Evolutionary conservation across 2,797 vertebrate genomes (phyloP), one percentile per base, ranked within the genome.

Genomic region (Arctocebus calabarensis): DNA sequence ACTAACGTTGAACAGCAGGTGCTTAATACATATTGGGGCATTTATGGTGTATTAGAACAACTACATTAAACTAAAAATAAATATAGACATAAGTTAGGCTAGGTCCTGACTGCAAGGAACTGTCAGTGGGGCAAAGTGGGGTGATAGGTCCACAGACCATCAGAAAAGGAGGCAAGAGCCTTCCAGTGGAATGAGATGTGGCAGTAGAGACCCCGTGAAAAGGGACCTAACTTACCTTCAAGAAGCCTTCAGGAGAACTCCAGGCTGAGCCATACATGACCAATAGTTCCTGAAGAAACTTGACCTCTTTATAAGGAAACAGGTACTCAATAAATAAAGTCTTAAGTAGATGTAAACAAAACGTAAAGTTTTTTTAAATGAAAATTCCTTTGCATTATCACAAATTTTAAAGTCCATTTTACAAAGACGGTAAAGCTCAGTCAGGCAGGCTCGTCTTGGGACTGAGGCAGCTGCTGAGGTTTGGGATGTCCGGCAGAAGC

Each of bases 241-340:
- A 34, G 16, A 55, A n/a, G 25, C 48, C 93, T 84, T 32, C 29
- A 48, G 68, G 14, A 23, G 32, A 19, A 55, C 20, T 84, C 75
- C 23, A 52, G 23, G 84, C 40, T 71, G 52, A 85, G 22, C 61
- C 29, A 10, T 6, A 23, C 13, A 16, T 32, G 13, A 79, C 27
- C 16, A 59, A 12, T 14, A 88, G 27, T 48, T 22, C 32, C 16
- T 43, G 2, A 88, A 73, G 84, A 84, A 68, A 37, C 2, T 45
- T 13, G 34, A 22, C 1, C 22, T 45, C 20, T 71, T 81, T 87
- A 91, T 27, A 95, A 91, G 59, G 55, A 96, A 90, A 95, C 34
- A 62, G 0, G 3, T 43, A 43, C 7, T 82, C 40, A 59, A 55
- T 92, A 73, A 85, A 78, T 78, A 86, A 87, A 87, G n/a, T 79